Conservation (phyloP, 2,888 invertebrate species). For the Eristalinus sepulchralis region DNA sequence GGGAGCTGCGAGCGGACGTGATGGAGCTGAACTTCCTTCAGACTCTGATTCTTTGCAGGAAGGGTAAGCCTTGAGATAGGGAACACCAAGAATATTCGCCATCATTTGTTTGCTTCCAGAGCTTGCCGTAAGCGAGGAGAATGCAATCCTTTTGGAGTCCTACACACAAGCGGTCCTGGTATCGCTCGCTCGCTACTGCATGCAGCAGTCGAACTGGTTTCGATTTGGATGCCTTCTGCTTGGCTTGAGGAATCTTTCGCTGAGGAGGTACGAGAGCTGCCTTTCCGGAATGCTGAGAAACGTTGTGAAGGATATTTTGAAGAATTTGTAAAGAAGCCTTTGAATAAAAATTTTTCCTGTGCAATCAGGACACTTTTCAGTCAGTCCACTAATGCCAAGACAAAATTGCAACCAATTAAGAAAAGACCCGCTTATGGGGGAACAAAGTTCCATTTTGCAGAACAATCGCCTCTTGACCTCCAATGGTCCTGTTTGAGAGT, state of each 20-base stretch:
- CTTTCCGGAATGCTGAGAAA: conserved; percentile 77
- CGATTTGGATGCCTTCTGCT: conserved; percentile 79
- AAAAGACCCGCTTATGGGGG: not conserved
- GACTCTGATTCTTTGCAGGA: conserved; percentile 82
- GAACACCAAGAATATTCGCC: not conserved
- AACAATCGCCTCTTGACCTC: not conserved
- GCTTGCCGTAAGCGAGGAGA: conserved; percentile 75
- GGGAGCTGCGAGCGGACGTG: conserved; percentile 80
- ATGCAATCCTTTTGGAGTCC: conserved; percentile 76
- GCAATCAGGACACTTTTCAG: no score
- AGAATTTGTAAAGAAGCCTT: conserved; percentile 51
- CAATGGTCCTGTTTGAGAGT: not conserved
- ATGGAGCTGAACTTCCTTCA: conserved; percentile 82
- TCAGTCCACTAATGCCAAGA: no score
- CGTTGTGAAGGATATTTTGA: conserved; percentile 76
- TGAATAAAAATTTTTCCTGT: not conserved
- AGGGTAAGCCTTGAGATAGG: conserved; percentile 77
- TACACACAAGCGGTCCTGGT: conserved; percentile 78
- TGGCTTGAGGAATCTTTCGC: conserved; percentile 78
- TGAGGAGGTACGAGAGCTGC: conserved; percentile 77
- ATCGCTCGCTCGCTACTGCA: conserved; percentile 78
- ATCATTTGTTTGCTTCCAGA: conserved; percentile 74
- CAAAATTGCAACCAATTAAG: not conserved
- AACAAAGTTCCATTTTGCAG: not conserved
- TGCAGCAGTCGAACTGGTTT: conserved; percentile 79